Conservation (phyloP, 2,888 invertebrate genomes). For the Yponomeuta sedellus region DNA sequence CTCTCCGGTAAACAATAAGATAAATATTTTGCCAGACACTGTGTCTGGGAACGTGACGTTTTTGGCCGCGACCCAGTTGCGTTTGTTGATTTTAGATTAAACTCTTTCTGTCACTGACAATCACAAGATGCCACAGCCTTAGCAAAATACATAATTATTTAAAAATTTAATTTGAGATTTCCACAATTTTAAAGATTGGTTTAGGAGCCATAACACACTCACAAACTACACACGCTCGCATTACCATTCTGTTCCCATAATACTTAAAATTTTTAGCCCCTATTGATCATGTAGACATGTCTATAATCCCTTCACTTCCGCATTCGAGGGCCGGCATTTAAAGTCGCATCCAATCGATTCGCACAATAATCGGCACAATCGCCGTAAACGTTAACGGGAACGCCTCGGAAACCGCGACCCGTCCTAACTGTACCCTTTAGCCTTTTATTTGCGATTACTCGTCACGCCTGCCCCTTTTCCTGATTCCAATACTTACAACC, state of each 20-base stretch:
- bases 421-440: slow-evolving; percentile 21
- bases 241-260: background rate
- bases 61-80: background rate
- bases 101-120: background rate
- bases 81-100: background rate
- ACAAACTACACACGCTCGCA: background rate
- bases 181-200: too few relatives aligned
- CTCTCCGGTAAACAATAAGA: background rate
- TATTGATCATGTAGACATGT: slow-evolving; percentile 27
- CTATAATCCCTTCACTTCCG: slow-evolving; percentile 31
- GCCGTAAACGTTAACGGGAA: slow-evolving; percentile 45
- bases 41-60: background rate
- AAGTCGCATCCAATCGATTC: slow-evolving; percentile 13
- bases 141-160: too few relatives aligned
- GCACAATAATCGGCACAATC: slow-evolving; percentile 45
- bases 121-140: background rate
- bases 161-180: too few relatives aligned
- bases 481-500: background rate
- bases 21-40: background rate
- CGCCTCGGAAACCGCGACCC: slow-evolving; percentile 31
- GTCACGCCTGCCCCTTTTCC: slow-evolving; percentile 11
- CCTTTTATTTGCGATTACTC: slow-evolving; percentile 13
- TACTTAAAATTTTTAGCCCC: slow-evolving; percentile 4
- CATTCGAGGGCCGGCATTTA: slow-evolving; percentile 19
- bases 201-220: too few relatives aligned